phyloP scores from a whole-genome alignment of 2,888 invertebrate species.

The Oscheius sp. region DNA sequence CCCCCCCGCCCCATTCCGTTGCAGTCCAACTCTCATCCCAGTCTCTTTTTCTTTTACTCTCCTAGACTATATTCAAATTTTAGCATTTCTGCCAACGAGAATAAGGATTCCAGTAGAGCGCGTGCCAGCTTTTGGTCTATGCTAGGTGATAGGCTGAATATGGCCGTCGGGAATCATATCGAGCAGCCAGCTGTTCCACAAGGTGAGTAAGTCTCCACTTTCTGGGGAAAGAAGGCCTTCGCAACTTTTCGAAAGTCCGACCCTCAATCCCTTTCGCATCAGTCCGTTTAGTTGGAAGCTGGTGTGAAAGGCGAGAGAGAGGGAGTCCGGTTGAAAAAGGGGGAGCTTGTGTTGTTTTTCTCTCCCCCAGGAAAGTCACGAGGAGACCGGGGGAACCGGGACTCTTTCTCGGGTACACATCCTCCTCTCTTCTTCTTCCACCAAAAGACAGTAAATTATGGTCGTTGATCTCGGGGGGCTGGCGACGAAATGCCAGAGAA shows the following conservation, averaged over 20 bases:
- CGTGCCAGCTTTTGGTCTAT: conserved; percentile 1
- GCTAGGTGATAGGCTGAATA: conserved; percentile 1
- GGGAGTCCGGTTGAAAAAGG: neutral
- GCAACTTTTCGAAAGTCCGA: no score
- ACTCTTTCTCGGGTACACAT: conserved; percentile 14
- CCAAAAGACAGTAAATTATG: no score
- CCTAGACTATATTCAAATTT: neutral
- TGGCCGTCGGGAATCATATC: conserved; percentile 5
- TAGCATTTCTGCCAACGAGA: conserved; percentile 14
- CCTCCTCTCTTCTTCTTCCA: no score
- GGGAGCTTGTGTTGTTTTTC: conserved; percentile 18
- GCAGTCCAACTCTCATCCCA: no score
- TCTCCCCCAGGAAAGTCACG: conserved; percentile 2
- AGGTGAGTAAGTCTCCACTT: neutral
- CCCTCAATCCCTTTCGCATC: neutral
- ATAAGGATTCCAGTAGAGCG: neutral
- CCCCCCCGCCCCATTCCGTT: conserved; percentile 18
- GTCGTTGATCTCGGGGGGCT: neutral
- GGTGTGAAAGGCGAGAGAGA: conserved; percentile 4
- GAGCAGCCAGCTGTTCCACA: conserved; percentile 7
- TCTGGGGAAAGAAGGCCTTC: no score
- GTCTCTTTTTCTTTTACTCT: neutral
- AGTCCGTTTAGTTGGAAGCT: conserved; percentile 25
- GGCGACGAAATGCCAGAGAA: neutral
- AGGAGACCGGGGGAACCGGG: conserved; percentile 1